Evolutionary conservation across 1,140 invertebrate species (phyloP).

Genomic region (Nasonia vitripennis): DNA sequence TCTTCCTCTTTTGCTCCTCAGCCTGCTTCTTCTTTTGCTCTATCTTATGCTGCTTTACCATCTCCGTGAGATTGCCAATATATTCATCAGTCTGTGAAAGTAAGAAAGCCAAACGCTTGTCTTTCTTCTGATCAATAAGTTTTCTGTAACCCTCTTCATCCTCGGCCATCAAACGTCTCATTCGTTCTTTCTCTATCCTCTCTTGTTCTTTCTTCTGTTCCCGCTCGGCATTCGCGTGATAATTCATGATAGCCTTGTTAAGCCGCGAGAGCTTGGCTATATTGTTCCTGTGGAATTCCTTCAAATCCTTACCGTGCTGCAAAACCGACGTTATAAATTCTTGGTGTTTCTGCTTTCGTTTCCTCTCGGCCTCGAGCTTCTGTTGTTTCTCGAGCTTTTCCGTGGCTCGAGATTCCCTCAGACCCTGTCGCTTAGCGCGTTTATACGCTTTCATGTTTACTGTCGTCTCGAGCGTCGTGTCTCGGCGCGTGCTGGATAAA

Average conservation of each 20-base stretch:
- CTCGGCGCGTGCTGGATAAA: constrained; percentile 87
- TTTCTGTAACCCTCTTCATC: constrained; percentile 97
- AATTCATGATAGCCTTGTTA: constrained; percentile 96
- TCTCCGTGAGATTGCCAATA: constrained; percentile 95
- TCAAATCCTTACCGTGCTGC: constrained; percentile 98
- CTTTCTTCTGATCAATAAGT: constrained; percentile 99
- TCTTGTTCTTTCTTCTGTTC: constrained; percentile 99
- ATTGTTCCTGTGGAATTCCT: constrained; percentile 97
- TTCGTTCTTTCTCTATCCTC: constrained; percentile 98
- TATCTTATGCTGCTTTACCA: constrained; percentile 96
- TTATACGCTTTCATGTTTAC: constrained; percentile 98
- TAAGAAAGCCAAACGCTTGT: constrained; percentile 97
- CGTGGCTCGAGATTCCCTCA: constrained; percentile 96
- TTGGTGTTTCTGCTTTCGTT: constrained; percentile 95
- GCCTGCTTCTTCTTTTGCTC: constrained; percentile 90
- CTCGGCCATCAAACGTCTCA: constrained; percentile 97
- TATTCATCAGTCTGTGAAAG: constrained; percentile 99
- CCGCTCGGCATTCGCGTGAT: constrained; percentile 97
- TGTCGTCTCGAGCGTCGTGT: constrained; percentile 96
- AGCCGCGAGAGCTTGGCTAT: constrained; percentile 89
- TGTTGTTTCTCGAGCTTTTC: constrained; percentile 99
- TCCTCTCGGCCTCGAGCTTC: constrained; percentile 97
- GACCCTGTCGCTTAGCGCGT: constrained; percentile 93
- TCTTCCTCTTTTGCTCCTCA: constrained; percentile 86
- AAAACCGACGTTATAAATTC: constrained; percentile 96